Base-by-base conservation (phyloP, 53 echinoderm and acorn worm species). In the Astropecten irregularis region DNA sequence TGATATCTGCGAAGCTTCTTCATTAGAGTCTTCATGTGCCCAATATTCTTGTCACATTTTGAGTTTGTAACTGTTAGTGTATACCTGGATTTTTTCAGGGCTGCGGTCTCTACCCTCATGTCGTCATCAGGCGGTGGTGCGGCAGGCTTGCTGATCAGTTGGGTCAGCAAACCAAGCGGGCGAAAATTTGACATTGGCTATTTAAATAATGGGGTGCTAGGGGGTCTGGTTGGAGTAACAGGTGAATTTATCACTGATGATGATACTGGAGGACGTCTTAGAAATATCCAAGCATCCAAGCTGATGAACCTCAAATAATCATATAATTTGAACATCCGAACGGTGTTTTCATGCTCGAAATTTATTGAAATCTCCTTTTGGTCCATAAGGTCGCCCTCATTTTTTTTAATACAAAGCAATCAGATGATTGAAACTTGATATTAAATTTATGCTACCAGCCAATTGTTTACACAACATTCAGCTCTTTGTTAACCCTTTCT, bases 151-250 rank as follows among this genome's bases (percentile, higher is more conserved):
- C 40, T 50, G 35, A 48, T 83, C 32, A 93, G 93, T 82, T 81
- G 68, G 72, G 47, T 89, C 19, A 9, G 40, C 68, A 54, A 76
- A 51, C 95, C 77, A 59, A 8, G 16, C 47, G 89, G 87, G 40
- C 68, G 83, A 15, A 91, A 87, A 90, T 96, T 96, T 85, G 96
- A 96, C 56, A 91, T 96, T 30, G 68, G 91, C 48, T 96, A 76
- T 83, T 40, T 96, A 27, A 93, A 79, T 82, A 96, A 96, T 69
- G 92, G 96, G 52, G 90, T 96, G 32, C 83, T 96, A 40, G 96
- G 93, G 59, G 91, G 93, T 44, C 82, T 96, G 7, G 96, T 96
- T 2, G 89, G 84, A 11, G 81, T 89, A 1, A 96, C 96, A 90
- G 93, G 96, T 96, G 86, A 83, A 21, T 73, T 51, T 64, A 18